Evolutionary conservation across 2,888 invertebrate genomes (phyloP).

Genomic region (Melolontha melolontha): DNA sequence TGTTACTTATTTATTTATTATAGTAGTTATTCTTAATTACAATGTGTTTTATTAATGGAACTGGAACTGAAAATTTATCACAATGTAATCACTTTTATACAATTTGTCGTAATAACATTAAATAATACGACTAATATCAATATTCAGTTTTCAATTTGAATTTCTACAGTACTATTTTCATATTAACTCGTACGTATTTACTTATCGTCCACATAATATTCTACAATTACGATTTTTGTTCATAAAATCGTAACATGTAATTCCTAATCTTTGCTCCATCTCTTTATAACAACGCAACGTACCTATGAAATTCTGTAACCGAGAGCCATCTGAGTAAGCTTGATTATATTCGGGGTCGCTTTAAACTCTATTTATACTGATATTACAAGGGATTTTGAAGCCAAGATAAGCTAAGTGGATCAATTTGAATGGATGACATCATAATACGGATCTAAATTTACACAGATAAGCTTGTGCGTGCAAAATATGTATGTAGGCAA

Average conservation of each 20-base stretch:
- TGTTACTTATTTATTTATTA: too few species aligned
- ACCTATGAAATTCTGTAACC: constrained; percentile 24
- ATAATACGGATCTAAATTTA: constrained; percentile 34
- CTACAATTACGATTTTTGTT: not conserved
- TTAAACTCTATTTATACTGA: constrained; percentile 50
- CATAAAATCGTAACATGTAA: not conserved
- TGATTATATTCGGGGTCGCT: constrained; percentile 46
- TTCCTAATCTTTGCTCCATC: constrained; percentile 1
- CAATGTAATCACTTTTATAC: too few species aligned
- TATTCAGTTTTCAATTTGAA: too few species aligned
- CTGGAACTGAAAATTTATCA: too few species aligned
- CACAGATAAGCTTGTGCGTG: constrained; percentile 16
- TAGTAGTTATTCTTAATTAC: too few species aligned
- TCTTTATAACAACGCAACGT: constrained; percentile 22
- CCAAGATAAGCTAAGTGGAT: constrained; percentile 56
- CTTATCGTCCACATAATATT: too few species aligned
- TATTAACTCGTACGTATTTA: too few species aligned
- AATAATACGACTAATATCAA: too few species aligned
- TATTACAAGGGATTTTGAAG: constrained; percentile 53
- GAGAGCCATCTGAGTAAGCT: constrained; percentile 19
- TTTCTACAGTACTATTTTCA: too few species aligned
- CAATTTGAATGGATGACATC: constrained; percentile 52
- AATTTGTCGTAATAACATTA: too few species aligned
- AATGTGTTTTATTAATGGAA: too few species aligned
- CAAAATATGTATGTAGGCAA: constrained; percentile 1